Base-by-base conservation (phyloP, 2,888 invertebrate genomes). In the Malthinus seriepunctatus region DNA sequence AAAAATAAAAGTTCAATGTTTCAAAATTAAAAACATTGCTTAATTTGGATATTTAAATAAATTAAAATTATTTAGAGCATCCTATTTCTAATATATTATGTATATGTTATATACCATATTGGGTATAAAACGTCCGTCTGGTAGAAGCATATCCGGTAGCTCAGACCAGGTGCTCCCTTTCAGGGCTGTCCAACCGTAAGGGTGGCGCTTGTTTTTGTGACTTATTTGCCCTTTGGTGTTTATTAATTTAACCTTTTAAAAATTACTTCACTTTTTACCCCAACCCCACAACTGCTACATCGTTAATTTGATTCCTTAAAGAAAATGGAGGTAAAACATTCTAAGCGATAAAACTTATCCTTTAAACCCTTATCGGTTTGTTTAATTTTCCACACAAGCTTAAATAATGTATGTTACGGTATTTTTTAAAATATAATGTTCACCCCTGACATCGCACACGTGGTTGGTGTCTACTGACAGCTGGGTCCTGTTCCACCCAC, bases 101-200 rank as follows among this genome's bases (percentile, higher is more conserved):
- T 62, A 62, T 55, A 62, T 56, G 60, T n/a, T 55, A 60, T 38
- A 54, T 69, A 69, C 75, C 76, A 75, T 74, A 75, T 76, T 75
- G 74, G 71, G 59, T 54, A 32, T 42, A 48, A 54, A 59, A 34
- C 59, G 52, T 38, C 71, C 71, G 74, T 73, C 71, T 71, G 75
- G 72, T 72, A 70, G 73, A 66, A 70, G 64, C 70, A 71, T 76
- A 76, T 76, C 76, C 76, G 75, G 76, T 74, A 73, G 71, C 71
- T 64, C 63, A 57, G 66, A 71, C 75, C 76, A 76, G 75, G 75
- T 76, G 75, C 72, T 70, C 71, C 67, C 64, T 70, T 65, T 61
- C 69, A 73, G 72, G 73, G 73, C 67, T 73, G 73, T 72, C 69
- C 74, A 73, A 70, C 65, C 45, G 23, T 42, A 51, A 32, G 50